Evolutionary conservation across 2,888 invertebrate genomes (phyloP), one percentile per base, ranked within the genome.

Genomic region (Dicyrtoma fusca): DNA sequence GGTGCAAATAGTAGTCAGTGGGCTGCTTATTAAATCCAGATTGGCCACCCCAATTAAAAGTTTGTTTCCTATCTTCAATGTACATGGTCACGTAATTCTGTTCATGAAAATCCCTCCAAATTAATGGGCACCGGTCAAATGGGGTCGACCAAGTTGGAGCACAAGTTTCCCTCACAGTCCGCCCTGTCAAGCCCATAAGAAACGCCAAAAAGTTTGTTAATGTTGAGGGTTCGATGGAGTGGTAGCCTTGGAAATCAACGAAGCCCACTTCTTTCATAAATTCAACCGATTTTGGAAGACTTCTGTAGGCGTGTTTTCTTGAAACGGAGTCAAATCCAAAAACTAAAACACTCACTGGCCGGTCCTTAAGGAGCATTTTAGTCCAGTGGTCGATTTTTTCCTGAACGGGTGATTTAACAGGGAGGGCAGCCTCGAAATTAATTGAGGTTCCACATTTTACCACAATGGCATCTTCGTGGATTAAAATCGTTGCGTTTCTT

Each of bases 311-410:
- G 82, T 94, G 92, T 44, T 91, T 84, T 69, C 93, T 84, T 0
- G 95, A 94, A 81, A 95, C 89, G 61, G 92, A 91, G 82, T 95
- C 94, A 80, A 95, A 89, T 47, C 94, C 95, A 23, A 95, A 83
- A 82, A 94, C 85, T 26, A 73, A 11, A 4, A 73, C 57, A 49
- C 62, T 73, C 5, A 55, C 10, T 11, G 73, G 68, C 4, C 25
- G 13, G 4, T 47, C 23, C 4, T n/a, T 11, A 1, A 23, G 11
- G 1, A 21, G 53, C 21, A 21, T 19, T 3, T 55, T n/a, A 3
- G 34, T 19, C 73, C 73, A 73, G 19, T 17, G 57, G 0, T 62
- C 34, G 1, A 73, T 17, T 64, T 73, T 73, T 45, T 68, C 23
- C 26, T 51, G 23, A 14, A 68, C 72, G 1, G 14, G 17, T 13